phyloP scores from a whole-genome alignment of 2,113 vertebrate species.

The Notarius quadriscutis region DNA sequence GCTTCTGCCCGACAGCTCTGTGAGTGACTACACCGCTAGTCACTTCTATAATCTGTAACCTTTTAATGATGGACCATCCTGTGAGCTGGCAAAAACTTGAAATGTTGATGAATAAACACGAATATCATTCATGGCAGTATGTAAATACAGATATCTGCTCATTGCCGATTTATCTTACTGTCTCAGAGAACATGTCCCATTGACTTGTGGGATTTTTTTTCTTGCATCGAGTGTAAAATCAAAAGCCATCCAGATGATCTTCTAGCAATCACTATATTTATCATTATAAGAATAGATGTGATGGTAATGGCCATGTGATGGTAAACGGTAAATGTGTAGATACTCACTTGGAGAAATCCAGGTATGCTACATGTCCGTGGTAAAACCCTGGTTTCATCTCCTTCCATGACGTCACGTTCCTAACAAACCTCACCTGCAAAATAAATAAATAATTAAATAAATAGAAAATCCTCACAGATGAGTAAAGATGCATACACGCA shows the following conservation, averaged over 20 bases:
- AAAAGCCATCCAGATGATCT: not conserved
- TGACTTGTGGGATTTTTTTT: not conserved
- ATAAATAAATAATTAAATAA: not conserved
- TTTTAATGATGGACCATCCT: not conserved
- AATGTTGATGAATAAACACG: not conserved
- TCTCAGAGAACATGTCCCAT: not conserved
- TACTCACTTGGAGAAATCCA: constrained; percentile 95
- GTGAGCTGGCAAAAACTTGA: not conserved
- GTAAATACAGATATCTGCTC: not conserved
- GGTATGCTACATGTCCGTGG: constrained; percentile 91
- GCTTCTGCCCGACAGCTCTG: too few relatives aligned
- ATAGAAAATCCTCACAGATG: not conserved
- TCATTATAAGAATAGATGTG: not conserved
- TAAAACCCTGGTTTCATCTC: constrained; percentile 98
- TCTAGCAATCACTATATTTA: not conserved
- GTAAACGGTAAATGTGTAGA: not conserved
- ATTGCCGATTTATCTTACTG: too few relatives aligned
- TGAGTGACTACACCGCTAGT: not conserved
- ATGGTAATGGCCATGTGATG: not conserved
- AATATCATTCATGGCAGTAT: not conserved
- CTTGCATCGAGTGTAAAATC: too few relatives aligned
- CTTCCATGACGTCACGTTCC: constrained; percentile 92
- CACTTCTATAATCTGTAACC: not conserved
- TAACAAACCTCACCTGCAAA: constrained; percentile 89
- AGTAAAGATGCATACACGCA: not conserved